Percentiles rank a stretch among this genome's conserved stretches.
Evolutionary conservation across 2,888 invertebrate genomes (phyloP).

Genomic region (Blastobasis lacticolella): DNA sequence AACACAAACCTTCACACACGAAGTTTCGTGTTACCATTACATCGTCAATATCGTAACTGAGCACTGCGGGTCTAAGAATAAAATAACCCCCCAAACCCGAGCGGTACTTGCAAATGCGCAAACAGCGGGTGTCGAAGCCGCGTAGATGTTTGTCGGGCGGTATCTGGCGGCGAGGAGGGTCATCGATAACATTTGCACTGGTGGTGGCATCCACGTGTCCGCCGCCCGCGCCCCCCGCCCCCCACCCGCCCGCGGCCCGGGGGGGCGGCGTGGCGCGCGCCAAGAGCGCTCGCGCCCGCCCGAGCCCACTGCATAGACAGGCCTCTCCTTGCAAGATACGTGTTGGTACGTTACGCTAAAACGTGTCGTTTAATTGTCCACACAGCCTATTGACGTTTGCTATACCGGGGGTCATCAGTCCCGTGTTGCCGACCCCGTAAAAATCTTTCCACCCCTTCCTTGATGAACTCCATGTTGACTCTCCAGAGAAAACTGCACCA

Average conservation of each 20-base stretch:
- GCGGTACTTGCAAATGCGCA: background rate
- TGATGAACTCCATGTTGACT: too few species aligned
- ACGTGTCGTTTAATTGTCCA: background rate
- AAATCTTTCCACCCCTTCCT: too few species aligned
- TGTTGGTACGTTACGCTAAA: constrained; percentile 13
- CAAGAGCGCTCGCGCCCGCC: constrained; percentile 14
- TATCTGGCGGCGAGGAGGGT: constrained; percentile 13
- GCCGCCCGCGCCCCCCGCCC: constrained; percentile 12
- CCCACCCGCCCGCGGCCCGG: constrained; percentile 9
- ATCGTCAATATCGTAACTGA: too few species aligned
- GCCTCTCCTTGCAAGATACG: constrained; percentile 29
- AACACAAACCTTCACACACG: too few species aligned
- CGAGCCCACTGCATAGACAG: constrained; percentile 14
- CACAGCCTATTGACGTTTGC: background rate
- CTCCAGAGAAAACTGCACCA: too few species aligned
- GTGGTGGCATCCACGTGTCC: constrained; percentile 14
- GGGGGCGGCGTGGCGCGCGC: constrained; percentile 7
- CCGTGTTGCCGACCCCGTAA: too few species aligned
- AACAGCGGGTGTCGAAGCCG: too few species aligned
- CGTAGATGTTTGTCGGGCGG: background rate
- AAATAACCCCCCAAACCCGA: background rate
- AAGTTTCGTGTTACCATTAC: too few species aligned
- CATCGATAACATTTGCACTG: constrained; percentile 40
- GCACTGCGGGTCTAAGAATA: too few species aligned
- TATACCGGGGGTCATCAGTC: background rate